phyloP scores from a whole-genome alignment of 2,797 vertebrate genomes.

The Lepus oiostolus region DNA sequence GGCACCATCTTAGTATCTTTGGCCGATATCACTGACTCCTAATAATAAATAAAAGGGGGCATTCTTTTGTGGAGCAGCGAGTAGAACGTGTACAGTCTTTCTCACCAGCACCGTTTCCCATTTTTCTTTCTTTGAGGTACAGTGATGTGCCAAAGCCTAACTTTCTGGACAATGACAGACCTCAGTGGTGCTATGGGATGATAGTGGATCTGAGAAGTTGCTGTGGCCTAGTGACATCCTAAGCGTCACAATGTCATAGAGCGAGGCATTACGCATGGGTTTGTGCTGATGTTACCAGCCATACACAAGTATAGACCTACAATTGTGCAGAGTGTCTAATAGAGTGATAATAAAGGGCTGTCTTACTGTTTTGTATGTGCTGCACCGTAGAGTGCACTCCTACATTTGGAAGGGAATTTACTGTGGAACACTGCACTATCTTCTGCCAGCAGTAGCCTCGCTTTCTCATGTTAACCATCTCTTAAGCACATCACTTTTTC shows the following conservation, averaged over 20 bases:
- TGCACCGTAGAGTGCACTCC: neutral
- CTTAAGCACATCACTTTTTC: neutral
- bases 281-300: too few species aligned
- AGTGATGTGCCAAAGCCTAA: too few species aligned
- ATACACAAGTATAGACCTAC: too few species aligned
- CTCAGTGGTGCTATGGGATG: too few species aligned
- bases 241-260: too few species aligned
- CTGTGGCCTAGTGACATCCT: too few species aligned
- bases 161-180: too few species aligned
- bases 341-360: too few species aligned
- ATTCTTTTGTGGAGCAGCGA: constrained; percentile 19
- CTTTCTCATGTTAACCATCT: neutral
- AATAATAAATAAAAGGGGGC: constrained; percentile 20
- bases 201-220: too few species aligned
- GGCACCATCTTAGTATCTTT: neutral
- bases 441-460: neutral
- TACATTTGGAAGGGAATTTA: neutral
- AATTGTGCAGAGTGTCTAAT: too few species aligned
- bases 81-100: neutral
- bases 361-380: too few species aligned
- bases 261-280: too few species aligned
- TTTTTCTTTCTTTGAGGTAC: neutral
- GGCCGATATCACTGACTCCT: neutral
- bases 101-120: neutral
- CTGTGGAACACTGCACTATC: neutral